Conservation (phyloP, 2,113 vertebrate species). For the Bungarus multicinctus region DNA sequence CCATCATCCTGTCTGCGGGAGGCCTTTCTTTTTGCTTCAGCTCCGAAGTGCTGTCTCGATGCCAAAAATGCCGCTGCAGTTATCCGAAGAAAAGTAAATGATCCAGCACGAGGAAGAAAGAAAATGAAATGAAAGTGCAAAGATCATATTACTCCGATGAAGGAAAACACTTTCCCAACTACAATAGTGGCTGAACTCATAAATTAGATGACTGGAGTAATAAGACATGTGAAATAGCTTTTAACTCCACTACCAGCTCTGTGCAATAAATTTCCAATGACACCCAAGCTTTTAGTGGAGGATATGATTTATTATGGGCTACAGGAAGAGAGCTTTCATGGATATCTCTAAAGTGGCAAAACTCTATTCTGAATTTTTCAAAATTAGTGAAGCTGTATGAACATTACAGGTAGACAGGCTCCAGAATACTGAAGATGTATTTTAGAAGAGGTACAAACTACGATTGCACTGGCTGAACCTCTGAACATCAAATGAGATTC, state of each 20-base stretch:
- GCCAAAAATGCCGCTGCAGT: conserved; percentile 33
- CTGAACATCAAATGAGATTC: not conserved
- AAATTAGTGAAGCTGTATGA: conserved; percentile 72
- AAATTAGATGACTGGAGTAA: conserved; percentile 80
- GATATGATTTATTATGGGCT: conserved; percentile 76
- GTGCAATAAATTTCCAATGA: conserved; percentile 81
- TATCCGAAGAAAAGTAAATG: conserved; percentile 34
- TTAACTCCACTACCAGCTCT: conserved; percentile 74
- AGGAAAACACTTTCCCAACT: conserved; percentile 69
- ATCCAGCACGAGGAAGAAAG: not conserved
- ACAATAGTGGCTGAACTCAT: conserved; percentile 69
- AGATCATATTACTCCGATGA: conserved; percentile 68
- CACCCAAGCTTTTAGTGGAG: conserved; percentile 75
- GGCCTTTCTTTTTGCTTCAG: conserved; percentile 45
- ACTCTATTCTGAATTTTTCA: conserved; percentile 74
- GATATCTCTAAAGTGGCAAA: conserved; percentile 79
- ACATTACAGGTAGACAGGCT: conserved; percentile 64
- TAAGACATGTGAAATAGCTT: conserved; percentile 80
- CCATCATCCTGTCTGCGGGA: conserved; percentile 42
- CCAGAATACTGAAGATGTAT: conserved; percentile 45
- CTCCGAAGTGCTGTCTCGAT: conserved; percentile 35
- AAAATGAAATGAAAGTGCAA: conserved; percentile 59
- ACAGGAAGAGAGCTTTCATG: conserved; percentile 73
- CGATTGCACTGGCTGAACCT: not conserved
- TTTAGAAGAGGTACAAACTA: conserved; percentile 10